Conservation (phyloP, 64 coral and sea anemone species). For the Hydrozoanthus tunicans region DNA sequence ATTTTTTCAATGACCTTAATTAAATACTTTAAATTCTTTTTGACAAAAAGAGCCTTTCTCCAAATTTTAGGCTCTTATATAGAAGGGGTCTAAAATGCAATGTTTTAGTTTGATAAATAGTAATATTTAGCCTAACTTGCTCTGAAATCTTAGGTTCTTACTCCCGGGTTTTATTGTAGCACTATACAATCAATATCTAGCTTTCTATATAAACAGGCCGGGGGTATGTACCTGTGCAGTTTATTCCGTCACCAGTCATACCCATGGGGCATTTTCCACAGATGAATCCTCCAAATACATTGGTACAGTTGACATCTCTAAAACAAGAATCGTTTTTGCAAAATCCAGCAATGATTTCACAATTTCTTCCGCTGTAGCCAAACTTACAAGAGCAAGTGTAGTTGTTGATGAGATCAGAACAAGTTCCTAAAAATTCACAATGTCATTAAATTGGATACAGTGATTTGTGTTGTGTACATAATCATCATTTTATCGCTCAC, state of each 20-base stretch:
- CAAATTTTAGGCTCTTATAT: too few species aligned
- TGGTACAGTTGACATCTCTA: slow-evolving; percentile 8
- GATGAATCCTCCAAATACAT: background rate
- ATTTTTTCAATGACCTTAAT: too few species aligned
- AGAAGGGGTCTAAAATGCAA: too few species aligned
- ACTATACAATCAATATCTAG: too few species aligned
- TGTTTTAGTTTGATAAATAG: too few species aligned
- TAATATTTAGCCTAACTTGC: too few species aligned
- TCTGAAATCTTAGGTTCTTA: too few species aligned
- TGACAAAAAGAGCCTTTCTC: too few species aligned
- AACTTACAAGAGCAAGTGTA: slow-evolving; percentile 14
- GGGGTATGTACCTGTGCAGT: background rate
- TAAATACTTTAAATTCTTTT: too few species aligned
- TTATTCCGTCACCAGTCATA: slow-evolving; percentile 19
- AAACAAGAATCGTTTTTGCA: slow-evolving; percentile 1
- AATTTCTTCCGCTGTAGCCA: background rate
- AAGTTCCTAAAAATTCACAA: background rate
- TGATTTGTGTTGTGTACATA: too few species aligned
- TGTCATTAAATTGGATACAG: background rate
- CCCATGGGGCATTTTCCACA: background rate
- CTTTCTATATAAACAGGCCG: too few species aligned
- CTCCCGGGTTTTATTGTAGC: too few species aligned
- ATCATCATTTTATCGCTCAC: background rate
- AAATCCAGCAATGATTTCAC: background rate
- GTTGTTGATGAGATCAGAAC: background rate